Evolutionary conservation across 2,888 invertebrate genomes (phyloP).

Genomic region (Drosophila kokeensis): DNA sequence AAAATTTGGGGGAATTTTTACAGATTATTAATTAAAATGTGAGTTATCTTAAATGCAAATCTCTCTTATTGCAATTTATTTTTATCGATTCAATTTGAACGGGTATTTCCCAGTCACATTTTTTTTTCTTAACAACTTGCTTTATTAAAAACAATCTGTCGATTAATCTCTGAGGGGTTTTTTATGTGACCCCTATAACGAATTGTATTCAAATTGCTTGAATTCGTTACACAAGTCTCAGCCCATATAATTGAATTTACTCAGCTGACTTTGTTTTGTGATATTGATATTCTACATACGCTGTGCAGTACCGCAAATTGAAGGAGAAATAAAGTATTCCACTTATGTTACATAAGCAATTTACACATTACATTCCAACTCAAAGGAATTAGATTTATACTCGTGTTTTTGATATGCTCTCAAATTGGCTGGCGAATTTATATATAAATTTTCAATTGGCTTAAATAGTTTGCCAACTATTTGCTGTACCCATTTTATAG

Average conservation of each 20-base stretch:
- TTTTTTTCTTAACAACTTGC: not conserved
- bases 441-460: conserved; percentile 51
- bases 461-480: conserved; percentile 42
- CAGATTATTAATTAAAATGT: not conserved
- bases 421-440: conserved; percentile 18
- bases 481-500: conserved; percentile 49
- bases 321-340: not conserved
- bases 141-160: not conserved
- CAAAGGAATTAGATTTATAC: conserved; percentile 10
- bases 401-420: conserved; percentile 14
- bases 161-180: not conserved
- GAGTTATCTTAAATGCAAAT: not conserved
- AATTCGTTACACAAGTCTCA: conserved; percentile 1
- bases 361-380: not conserved
- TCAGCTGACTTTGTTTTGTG: not conserved
- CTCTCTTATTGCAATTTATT: not conserved
- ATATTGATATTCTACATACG: conserved; percentile 29
- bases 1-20: not conserved
- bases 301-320: not conserved
- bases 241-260: conserved; percentile 1
- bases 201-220: conserved; percentile 7
- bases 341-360: not conserved
- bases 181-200: not conserved
- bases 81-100: not conserved
- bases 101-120: conserved; percentile 7